These are phyloP conservation scores for Disparrhopalites patrizii DNA, from an alignment of 2,888 invertebrate genomes.

Conservation along the genomic window DNA sequence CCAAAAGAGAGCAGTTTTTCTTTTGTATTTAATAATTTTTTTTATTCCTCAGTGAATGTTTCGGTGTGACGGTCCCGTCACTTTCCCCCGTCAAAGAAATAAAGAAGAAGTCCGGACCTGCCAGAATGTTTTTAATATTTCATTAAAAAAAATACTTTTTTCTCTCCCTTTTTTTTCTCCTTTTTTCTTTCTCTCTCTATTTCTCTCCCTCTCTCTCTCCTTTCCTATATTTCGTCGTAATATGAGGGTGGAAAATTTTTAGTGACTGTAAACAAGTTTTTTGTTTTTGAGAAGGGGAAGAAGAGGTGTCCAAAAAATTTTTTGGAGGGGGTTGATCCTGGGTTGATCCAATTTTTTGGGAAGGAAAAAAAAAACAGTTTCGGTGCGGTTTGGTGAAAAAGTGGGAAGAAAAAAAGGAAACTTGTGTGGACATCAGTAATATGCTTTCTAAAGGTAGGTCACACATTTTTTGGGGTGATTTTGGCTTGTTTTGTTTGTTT, in stretches of 20 bases:
- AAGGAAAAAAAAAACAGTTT: no score
- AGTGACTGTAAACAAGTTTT: neutral
- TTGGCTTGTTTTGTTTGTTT: no score
- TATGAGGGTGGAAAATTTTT: neutral
- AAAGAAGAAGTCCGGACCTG: no score
- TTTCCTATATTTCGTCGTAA: neutral
- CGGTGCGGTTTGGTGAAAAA: no score
- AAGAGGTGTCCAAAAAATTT: no score
- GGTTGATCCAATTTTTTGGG: no score
- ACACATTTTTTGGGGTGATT: neutral
- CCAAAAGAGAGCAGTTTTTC: no score
- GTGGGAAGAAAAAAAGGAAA: neutral
- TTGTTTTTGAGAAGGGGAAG: no score
- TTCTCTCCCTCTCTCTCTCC: neutral
- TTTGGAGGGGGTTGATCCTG: no score
- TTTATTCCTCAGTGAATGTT: constrained; percentile 5
- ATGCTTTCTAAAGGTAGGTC: constrained; percentile 5
- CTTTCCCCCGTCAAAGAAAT: neutral
- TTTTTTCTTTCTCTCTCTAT: no score
- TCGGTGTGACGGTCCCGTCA: constrained; percentile 8
- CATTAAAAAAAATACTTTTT: neutral
- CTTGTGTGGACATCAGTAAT: neutral
- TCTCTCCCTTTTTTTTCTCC: neutral
- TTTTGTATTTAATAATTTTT: no score
- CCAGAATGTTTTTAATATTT: constrained; percentile 8